Base-by-base conservation (phyloP, 2,888 invertebrate genomes). In the Philereme transversata region DNA sequence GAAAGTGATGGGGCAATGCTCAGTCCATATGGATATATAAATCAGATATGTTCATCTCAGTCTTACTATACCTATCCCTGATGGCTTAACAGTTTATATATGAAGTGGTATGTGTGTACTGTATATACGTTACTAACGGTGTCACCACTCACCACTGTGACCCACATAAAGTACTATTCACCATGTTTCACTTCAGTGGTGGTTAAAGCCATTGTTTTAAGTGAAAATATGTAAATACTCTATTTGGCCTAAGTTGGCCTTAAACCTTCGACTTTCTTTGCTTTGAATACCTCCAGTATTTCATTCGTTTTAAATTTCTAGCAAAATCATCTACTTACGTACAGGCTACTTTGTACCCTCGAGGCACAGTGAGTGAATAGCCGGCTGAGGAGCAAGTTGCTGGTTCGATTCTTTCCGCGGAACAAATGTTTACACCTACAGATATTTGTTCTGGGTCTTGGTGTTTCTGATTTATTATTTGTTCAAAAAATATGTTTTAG, bases 161-260 rank as follows among this genome's bases (percentile, higher is more conserved):
- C 54, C 49, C 45, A 59, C 52, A 48, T 59, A 54, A 36, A 58
- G 52, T 48, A 58, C 58, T 41, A 7, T n/a, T 5, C 8, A 40
- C 5, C 41, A 41, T 41, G 41, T 57, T 35, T 44, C 34, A 46
- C 47, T 53, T 5, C 45, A 10, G 33, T 8, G 40, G 36, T 36
- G 7, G 36, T 36, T 36, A 36, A 7, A 33, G 57, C 50, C 60
- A 68, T 68, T 68, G 66, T 68, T 62, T 61, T 33, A 41, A 60
- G 68, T 66, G 68, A 68, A 68, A 68, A 68, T 68, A 68, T 68
- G 68, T 61, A 52, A 68, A 68, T 68, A 47, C 0, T 5, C 43
- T 11, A 45, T 40, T 54, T 56, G 43, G 51, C 60, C 46, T 60
- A 51, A 45, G 45, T 54, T 56, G 43, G 51, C 60, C 46, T 60